These are phyloP conservation scores for Acanthopleura granulata DNA, from an alignment of 2,888 invertebrate species.

Conservation along the genomic window DNA sequence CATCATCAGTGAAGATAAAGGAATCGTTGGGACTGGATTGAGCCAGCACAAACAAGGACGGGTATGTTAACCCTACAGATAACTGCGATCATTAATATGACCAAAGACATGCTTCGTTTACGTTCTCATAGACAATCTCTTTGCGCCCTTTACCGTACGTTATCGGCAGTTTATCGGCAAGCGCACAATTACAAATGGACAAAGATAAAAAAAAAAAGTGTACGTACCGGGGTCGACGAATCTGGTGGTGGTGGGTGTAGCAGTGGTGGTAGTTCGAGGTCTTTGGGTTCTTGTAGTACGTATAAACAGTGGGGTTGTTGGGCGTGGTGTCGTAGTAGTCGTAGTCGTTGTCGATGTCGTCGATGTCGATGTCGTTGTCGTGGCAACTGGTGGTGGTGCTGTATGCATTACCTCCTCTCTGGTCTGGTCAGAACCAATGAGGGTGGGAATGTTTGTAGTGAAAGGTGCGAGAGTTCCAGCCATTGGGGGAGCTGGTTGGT, in stretches of 20 bases:
- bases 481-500: background rate
- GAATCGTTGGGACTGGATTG: too few species aligned
- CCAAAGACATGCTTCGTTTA: too few species aligned
- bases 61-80: too few species aligned
- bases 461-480: background rate
- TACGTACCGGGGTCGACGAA: conserved; percentile 2
- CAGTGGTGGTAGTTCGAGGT: background rate
- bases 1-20: too few species aligned
- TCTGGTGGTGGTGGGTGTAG: background rate
- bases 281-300: background rate
- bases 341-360: conserved; percentile 21
- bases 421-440: conserved; percentile 11
- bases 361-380: conserved; percentile 22
- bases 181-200: too few species aligned
- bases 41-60: too few species aligned
- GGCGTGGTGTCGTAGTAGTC: conserved; percentile 19
- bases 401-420: conserved; percentile 18
- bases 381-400: conserved; percentile 8
- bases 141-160: too few species aligned
- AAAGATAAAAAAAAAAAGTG: background rate
- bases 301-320: background rate
- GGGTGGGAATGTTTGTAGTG: conserved; percentile 17
- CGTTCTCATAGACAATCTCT: too few species aligned
- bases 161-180: too few species aligned
- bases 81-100: too few species aligned